phyloP scores from a whole-genome alignment of 2,888 invertebrate species.

The Euphydryas editha region DNA sequence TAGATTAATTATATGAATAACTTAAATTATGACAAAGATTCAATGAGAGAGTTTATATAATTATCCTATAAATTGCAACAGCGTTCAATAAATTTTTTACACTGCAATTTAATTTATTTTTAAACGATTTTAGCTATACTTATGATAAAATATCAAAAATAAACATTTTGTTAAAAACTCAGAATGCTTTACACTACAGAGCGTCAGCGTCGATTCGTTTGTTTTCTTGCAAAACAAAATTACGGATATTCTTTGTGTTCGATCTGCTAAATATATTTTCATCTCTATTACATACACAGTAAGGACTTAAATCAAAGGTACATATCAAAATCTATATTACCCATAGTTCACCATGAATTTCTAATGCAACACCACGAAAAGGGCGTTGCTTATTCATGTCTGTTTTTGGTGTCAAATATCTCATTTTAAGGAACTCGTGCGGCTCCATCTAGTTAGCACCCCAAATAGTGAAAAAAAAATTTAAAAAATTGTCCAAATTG shows the following conservation, averaged over 20 bases:
- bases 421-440: not conserved
- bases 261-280: not conserved
- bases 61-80: not conserved
- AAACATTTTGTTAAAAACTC: not conserved
- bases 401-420: slow-evolving; percentile 40
- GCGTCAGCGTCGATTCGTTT: not conserved
- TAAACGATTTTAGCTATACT: not conserved
- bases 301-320: not conserved
- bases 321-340: not conserved
- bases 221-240: not conserved
- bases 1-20: too few species aligned
- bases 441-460: too few species aligned
- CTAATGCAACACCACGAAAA: slow-evolving; percentile 24
- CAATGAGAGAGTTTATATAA: not conserved
- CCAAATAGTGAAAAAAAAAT: too few species aligned
- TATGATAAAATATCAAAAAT: not conserved
- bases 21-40: not conserved
- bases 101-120: not conserved
- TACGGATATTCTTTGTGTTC: not conserved
- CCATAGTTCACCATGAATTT: slow-evolving; percentile 13
- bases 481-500: too few species aligned
- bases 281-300: not conserved
- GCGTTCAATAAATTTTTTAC: not conserved
- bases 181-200: not conserved
- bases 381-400: slow-evolving; percentile 42